Evolutionary conservation across 1,140 invertebrate genomes (phyloP).

Genomic region (Drosophila varians): DNA sequence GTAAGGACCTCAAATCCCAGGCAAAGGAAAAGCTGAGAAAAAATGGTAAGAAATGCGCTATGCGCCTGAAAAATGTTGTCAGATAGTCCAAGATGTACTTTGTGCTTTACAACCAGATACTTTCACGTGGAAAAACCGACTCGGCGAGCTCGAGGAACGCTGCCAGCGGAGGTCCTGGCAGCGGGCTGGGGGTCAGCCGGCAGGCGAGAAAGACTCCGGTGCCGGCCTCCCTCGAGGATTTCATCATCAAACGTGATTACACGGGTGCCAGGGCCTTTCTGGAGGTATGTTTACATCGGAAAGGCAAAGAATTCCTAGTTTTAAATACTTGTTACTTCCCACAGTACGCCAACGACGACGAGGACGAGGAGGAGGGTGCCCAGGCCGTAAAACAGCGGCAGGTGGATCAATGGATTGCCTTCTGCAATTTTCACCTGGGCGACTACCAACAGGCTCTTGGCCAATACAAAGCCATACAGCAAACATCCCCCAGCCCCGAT

Average conservation of each 20-base stretch:
- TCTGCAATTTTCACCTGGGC: slow-evolving; percentile 97
- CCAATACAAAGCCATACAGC: slow-evolving; percentile 87
- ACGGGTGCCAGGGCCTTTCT: slow-evolving; percentile 96
- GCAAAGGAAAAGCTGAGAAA: slow-evolving; percentile 14
- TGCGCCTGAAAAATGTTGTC: slow-evolving; percentile 32
- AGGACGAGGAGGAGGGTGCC: slow-evolving; percentile 85
- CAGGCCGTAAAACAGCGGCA: slow-evolving; percentile 85
- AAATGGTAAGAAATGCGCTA: slow-evolving; percentile 69
- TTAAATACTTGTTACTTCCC: not conserved
- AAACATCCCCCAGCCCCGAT: slow-evolving; percentile 52
- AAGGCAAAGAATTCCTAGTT: not conserved
- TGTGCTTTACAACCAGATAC: slow-evolving; percentile 85
- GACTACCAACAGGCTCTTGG: slow-evolving; percentile 95
- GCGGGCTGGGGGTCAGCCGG: slow-evolving; percentile 59
- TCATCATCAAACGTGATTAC: slow-evolving; percentile 94
- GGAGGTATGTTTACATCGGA: slow-evolving; percentile 86
- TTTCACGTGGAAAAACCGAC: slow-evolving; percentile 89
- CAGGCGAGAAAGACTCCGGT: slow-evolving; percentile 77
- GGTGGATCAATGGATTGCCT: slow-evolving; percentile 94
- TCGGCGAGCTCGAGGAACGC: slow-evolving; percentile 84
- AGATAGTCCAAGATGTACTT: slow-evolving; percentile 18
- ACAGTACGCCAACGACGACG: slow-evolving; percentile 78
- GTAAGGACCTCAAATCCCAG: slow-evolving; percentile 10
- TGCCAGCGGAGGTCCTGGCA: slow-evolving; percentile 46
- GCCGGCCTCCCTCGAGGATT: slow-evolving; percentile 95